Conservation (phyloP, 2,888 invertebrate species). For the Dasypolia templi region DNA sequence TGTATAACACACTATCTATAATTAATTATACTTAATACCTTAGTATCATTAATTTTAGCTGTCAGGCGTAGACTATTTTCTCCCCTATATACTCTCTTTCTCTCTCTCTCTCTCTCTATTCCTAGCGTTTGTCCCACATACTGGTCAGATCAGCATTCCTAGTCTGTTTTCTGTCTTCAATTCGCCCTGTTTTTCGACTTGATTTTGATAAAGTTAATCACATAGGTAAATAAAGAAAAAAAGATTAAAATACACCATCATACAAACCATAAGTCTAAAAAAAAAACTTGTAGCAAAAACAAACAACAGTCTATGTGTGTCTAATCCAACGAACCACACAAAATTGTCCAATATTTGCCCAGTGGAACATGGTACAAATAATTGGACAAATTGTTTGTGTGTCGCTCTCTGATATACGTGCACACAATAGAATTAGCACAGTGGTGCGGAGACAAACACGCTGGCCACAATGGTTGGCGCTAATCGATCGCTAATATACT, state of each 20-base stretch:
- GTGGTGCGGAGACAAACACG: constrained; percentile 59
- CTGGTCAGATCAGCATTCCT: no score
- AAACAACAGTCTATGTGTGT: constrained; percentile 44
- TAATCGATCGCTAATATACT: constrained; percentile 61
- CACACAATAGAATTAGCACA: constrained; percentile 63
- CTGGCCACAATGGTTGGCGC: constrained; percentile 55
- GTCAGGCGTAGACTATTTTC: neutral
- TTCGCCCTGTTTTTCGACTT: neutral
- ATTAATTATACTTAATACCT: no score
- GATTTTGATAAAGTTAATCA: neutral
- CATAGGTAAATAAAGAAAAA: neutral
- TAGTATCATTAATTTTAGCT: neutral
- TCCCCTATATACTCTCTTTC: no score
- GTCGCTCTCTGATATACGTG: constrained; percentile 70
- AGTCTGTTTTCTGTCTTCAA: neutral
- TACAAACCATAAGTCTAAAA: neutral
- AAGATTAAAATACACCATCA: no score
- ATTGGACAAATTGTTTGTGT: constrained; percentile 79
- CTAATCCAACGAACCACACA: constrained; percentile 63
- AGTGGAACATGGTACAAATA: constrained; percentile 75
- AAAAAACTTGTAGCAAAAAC: constrained; percentile 35
- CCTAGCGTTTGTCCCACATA: neutral
- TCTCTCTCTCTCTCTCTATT: neutral
- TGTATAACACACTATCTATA: neutral
- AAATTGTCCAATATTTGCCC: constrained; percentile 73